These are phyloP conservation scores for Cricetomys ansorgei DNA, from an alignment of 2,113 vertebrate genomes.

Conservation along the genomic window DNA sequence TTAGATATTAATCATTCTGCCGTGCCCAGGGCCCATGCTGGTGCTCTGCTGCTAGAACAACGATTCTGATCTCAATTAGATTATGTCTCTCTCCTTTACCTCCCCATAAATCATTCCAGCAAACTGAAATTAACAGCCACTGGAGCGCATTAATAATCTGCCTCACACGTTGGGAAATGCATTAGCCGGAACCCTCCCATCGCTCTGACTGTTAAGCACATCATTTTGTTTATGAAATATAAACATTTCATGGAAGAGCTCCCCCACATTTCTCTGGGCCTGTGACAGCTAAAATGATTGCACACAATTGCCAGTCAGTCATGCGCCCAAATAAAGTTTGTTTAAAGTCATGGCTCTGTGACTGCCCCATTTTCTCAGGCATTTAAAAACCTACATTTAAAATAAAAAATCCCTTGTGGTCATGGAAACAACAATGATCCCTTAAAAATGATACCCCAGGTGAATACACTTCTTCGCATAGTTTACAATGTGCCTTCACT, in stretches of 20 bases:
- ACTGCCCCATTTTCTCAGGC: slow-evolving; percentile 89
- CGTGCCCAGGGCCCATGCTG: slow-evolving; percentile 87
- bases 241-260: slow-evolving; percentile 95
- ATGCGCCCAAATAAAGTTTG: slow-evolving; percentile 93
- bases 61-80: slow-evolving; percentile 99
- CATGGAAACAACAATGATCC: slow-evolving; percentile 73
- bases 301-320: slow-evolving; percentile 91
- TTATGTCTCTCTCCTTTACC: slow-evolving; percentile 96
- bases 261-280: slow-evolving; percentile 88
- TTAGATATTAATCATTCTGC: slow-evolving; percentile 98
- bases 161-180: slow-evolving; percentile 95
- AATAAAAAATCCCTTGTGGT: slow-evolving; percentile 76
- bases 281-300: slow-evolving; percentile 95
- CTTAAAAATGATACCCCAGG: slow-evolving; percentile 57
- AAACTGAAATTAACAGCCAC: slow-evolving; percentile 99
- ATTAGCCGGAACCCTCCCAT: slow-evolving; percentile 95
- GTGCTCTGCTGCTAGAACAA: slow-evolving; percentile 94
- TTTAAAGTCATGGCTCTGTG: slow-evolving; percentile 89
- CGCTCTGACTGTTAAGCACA: slow-evolving; percentile 95
- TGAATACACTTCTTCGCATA: slow-evolving; percentile 45
- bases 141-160: slow-evolving; percentile 99
- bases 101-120: slow-evolving; percentile 98
- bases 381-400: slow-evolving; percentile 83
- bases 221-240: slow-evolving; percentile 98
- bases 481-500: slow-evolving; percentile 44